phyloP scores from a whole-genome alignment of 1,140 invertebrate genomes.

The Drosophila pseudoananassae region DNA sequence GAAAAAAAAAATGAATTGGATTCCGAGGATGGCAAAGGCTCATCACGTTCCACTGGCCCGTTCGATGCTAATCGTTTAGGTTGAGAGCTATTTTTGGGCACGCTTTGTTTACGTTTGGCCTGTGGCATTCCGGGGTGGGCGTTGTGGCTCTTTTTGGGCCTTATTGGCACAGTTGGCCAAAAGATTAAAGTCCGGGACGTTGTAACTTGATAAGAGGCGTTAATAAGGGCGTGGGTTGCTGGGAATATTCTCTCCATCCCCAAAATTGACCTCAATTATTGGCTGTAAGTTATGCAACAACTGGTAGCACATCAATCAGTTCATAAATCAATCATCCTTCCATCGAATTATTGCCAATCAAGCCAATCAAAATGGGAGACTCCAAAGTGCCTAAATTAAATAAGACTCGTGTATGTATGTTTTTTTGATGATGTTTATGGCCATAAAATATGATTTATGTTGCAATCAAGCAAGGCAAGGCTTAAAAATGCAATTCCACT shows the following conservation, averaged over 20 bases:
- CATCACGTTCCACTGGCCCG: slow-evolving; percentile 54
- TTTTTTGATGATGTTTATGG: slow-evolving; percentile 21
- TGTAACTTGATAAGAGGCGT: slow-evolving; percentile 23
- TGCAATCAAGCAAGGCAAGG: slow-evolving; percentile 21
- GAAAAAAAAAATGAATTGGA: neutral
- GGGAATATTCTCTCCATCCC: slow-evolving; percentile 15
- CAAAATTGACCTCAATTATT: slow-evolving; percentile 60
- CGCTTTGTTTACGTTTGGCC: slow-evolving; percentile 61
- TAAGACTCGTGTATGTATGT: slow-evolving; percentile 21
- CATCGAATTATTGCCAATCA: slow-evolving; percentile 45
- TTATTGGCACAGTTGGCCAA: slow-evolving; percentile 51
- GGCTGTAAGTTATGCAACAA: slow-evolving; percentile 51
- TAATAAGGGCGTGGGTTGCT: slow-evolving; percentile 42
- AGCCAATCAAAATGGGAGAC: slow-evolving; percentile 56
- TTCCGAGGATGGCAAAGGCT: slow-evolving; percentile 11
- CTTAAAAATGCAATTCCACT: slow-evolving; percentile 8
- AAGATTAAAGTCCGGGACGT: slow-evolving; percentile 7
- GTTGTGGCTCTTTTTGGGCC: slow-evolving; percentile 34
- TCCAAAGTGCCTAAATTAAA: slow-evolving; percentile 32
- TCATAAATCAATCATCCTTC: slow-evolving; percentile 63
- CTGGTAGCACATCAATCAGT: slow-evolving; percentile 39
- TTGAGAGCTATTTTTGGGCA: slow-evolving; percentile 68
- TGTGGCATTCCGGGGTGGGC: slow-evolving; percentile 54
- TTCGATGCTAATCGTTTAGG: slow-evolving; percentile 61
- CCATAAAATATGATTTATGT: slow-evolving; percentile 63